Conservation (phyloP, 2,888 invertebrate species). For the Scelioninae gen. 1 region DNA sequence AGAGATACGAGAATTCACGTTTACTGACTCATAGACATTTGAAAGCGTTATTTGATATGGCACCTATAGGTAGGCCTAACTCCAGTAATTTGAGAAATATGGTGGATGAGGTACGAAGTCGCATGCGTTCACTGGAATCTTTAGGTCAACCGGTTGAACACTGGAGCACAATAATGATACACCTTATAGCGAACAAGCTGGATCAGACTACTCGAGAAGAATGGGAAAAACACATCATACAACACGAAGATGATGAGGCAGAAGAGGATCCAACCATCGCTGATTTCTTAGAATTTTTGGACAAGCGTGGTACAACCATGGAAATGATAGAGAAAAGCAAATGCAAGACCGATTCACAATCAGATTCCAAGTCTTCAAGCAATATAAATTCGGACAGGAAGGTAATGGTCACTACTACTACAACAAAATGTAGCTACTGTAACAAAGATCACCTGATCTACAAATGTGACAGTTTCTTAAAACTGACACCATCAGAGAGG, state of each 20-base stretch:
- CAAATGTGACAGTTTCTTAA: conserved; percentile 9
- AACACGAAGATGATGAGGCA: no score
- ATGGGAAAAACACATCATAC: conserved; percentile 7
- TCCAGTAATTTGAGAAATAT: conserved; percentile 3
- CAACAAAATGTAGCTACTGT: conserved; percentile 12
- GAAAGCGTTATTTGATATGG: neutral
- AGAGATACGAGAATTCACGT: conserved; percentile 7
- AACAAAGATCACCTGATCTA: conserved; percentile 17
- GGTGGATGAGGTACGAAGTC: conserved; percentile 35
- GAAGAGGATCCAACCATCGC: no score
- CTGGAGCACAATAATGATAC: conserved; percentile 19
- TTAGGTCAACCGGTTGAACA: conserved; percentile 8
- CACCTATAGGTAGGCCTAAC: conserved; percentile 20
- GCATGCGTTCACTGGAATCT: conserved; percentile 23
- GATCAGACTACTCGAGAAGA: conserved; percentile 21
- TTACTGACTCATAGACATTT: conserved; percentile 29
- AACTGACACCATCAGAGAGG: conserved; percentile 12
- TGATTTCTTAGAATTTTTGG: no score
- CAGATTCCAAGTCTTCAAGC: neutral
- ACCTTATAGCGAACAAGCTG: conserved; percentile 18
- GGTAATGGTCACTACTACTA: neutral
- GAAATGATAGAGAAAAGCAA: neutral
- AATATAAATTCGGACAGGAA: conserved; percentile 5
- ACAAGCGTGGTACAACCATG: no score
- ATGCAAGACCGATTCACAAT: neutral